A percentile compares a stretch with the other conserved stretches of the same genome.
Conservation (phyloP, 2,113 vertebrate species). For the Tragulus kanchil region DNA sequence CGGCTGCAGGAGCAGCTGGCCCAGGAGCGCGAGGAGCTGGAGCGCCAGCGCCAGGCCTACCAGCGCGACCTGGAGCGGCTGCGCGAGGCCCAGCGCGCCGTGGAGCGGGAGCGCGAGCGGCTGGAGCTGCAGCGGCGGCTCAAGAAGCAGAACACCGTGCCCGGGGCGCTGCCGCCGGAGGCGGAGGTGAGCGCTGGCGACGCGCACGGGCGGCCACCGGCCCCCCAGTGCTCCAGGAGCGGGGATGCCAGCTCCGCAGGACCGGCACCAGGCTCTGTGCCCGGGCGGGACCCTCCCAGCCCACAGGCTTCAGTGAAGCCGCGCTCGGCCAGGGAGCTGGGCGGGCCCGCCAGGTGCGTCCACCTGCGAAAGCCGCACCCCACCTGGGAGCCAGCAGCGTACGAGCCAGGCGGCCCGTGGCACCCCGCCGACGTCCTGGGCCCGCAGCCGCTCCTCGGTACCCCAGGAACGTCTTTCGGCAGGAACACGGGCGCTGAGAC, state of each 20-base stretch:
- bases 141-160: conserved; percentile 91
- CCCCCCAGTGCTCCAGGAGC: too few species aligned
- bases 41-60: conserved; percentile 93
- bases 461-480: rapidly evolving
- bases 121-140: conserved; percentile 91
- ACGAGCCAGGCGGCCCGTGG: too few species aligned
- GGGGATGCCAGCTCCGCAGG: not conserved
- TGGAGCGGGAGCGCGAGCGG: conserved; percentile 94
- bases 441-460: rapidly evolving
- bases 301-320: not conserved
- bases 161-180: conserved; percentile 81
- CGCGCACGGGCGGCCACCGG: too few species aligned
- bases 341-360: not conserved
- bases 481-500: rapidly evolving
- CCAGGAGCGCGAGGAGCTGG: conserved; percentile 92
- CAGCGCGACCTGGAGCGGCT: conserved; percentile 97
- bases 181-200: conserved; percentile 84
- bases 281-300: not conserved
- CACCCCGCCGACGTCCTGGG: rapidly evolving
- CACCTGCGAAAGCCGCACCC: not conserved
- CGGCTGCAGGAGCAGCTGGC: conserved; percentile 86
- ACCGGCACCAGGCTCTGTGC: too few species aligned
- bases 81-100: conserved; percentile 93
- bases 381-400: not conserved
- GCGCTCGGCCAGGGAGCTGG: not conserved